A percentile compares a stretch with the other conserved stretches of the same genome.
Evolutionary conservation across 2,113 vertebrate genomes (phyloP).

Genomic region (Symphodus melops): DNA sequence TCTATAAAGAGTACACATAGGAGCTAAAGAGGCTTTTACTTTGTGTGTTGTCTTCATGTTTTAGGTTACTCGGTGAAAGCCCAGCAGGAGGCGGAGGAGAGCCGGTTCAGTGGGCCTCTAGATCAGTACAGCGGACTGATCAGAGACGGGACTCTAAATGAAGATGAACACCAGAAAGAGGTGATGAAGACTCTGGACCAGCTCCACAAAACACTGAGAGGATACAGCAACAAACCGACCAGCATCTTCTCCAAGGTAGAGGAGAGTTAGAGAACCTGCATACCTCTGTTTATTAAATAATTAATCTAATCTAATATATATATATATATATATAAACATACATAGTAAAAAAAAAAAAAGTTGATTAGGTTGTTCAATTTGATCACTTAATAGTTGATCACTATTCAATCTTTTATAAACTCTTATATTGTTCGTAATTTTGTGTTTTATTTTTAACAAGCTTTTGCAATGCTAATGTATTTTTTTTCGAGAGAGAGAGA

Average conservation of each 20-base stretch:
- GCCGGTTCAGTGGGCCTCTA: constrained; percentile 70
- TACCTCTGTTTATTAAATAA: too few relatives aligned
- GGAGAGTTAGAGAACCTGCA: too few relatives aligned
- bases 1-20: background rate
- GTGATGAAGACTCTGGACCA: constrained; percentile 78
- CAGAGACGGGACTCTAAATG: constrained; percentile 70
- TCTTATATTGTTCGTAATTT: too few relatives aligned
- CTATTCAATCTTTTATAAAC: too few relatives aligned
- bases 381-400: too few relatives aligned
- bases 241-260: constrained; percentile 80
- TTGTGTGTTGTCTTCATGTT: background rate
- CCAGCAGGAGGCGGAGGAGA: constrained; percentile 53
- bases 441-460: too few relatives aligned
- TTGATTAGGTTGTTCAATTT: too few relatives aligned
- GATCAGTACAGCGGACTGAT: constrained; percentile 80
- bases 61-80: constrained; percentile 69
- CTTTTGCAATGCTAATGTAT: too few relatives aligned
- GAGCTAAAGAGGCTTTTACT: background rate
- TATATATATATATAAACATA: too few relatives aligned
- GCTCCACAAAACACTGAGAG: constrained; percentile 76
- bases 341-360: too few relatives aligned
- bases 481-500: too few relatives aligned
- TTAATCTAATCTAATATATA: too few relatives aligned
- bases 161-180: constrained; percentile 79
- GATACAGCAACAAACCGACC: constrained; percentile 79